Percentiles rank a stretch among this genome's conserved stretches.
These are phyloP conservation scores for Phenacoccus solenopsis DNA, from an alignment of 1,140 invertebrate genomes.

Conservation along the genomic window DNA sequence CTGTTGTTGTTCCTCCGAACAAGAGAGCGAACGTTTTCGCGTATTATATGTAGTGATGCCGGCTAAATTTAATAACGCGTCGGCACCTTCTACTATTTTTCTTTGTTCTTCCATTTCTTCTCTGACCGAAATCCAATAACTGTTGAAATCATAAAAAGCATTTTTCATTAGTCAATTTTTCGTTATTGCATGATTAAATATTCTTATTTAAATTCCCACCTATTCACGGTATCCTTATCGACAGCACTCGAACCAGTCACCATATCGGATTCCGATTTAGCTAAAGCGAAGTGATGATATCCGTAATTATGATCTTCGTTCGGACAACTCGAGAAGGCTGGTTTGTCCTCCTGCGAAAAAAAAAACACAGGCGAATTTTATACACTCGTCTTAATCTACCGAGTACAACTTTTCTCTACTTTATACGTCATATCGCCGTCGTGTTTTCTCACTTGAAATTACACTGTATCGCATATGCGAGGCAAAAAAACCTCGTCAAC, in stretches of 20 bases:
- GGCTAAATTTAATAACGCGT: constrained; percentile 59
- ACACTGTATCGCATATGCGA: no score
- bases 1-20: background rate
- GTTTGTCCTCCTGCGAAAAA: background rate
- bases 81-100: constrained; percentile 57
- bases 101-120: constrained; percentile 50
- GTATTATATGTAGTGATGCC: constrained; percentile 37
- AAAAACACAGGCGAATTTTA: background rate
- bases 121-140: constrained; percentile 47
- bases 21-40: constrained; percentile 18
- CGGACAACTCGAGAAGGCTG: background rate
- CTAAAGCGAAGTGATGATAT: background rate
- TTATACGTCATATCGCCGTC: no score
- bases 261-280: background rate
- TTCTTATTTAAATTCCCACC: no score
- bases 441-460: no score
- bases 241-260: background rate
- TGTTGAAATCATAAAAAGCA: background rate
- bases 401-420: no score
- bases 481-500: no score
- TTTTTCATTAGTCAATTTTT: no score
- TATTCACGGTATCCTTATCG: background rate
- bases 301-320: constrained; percentile 11
- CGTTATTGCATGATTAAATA: no score
- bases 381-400: no score